Conservation (phyloP, 2,797 vertebrate genomes). For the Anolis apletophallus region DNA sequence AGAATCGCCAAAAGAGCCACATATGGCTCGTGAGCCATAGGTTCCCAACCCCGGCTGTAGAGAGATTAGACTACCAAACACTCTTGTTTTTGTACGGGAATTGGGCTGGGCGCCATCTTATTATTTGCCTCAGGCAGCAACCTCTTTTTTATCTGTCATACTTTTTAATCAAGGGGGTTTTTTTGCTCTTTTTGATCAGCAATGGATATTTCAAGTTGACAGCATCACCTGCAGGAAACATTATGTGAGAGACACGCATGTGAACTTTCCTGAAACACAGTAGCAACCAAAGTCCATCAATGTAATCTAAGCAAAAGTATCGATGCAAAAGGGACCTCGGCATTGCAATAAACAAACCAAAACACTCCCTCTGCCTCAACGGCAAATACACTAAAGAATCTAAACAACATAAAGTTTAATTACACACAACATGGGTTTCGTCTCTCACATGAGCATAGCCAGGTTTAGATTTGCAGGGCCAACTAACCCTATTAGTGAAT, state of each 20-base stretch:
- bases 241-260: background rate
- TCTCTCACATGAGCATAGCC: background rate
- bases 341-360: background rate
- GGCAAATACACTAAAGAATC: background rate
- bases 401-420: conserved; percentile 2
- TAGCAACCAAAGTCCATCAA: background rate
- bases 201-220: background rate
- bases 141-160: background rate
- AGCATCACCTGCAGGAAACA: background rate
- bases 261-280: background rate
- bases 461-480: background rate
- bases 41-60: too few species aligned
- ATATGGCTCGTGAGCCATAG: too few species aligned
- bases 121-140: background rate
- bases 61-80: too few species aligned
- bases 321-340: background rate
- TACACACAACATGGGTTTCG: background rate
- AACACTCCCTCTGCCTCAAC: background rate
- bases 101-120: too few species aligned
- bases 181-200: background rate
- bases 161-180: too few species aligned
- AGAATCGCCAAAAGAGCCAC: too few species aligned
- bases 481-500: conserved; percentile 21
- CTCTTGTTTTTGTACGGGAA: too few species aligned
- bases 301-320: background rate